Conservation (phyloP, 2,113 vertebrate genomes). For the Willisornis vidua region DNA sequence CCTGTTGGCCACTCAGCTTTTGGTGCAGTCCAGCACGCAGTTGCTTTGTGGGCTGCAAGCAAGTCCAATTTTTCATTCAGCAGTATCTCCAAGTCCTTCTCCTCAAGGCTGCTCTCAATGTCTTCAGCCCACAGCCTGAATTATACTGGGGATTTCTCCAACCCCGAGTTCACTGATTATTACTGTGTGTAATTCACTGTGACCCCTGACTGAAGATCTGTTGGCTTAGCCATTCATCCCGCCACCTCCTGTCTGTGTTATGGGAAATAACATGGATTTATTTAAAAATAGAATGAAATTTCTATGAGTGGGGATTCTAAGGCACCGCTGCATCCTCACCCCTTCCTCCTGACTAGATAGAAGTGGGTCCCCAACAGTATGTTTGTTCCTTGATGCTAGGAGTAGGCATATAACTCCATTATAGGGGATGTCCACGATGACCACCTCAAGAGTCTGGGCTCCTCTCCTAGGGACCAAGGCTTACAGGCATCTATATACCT, state of each 20-base stretch:
- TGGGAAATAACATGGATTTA: neutral
- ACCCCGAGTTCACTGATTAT: neutral
- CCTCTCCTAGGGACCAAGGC: neutral
- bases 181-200: neutral
- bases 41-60: neutral
- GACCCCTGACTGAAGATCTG: neutral
- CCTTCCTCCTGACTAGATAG: neutral
- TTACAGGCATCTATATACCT: neutral
- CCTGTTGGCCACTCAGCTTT: neutral
- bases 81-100: neutral
- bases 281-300: neutral
- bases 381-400: neutral
- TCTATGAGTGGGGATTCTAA: neutral
- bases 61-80: neutral
- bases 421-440: neutral
- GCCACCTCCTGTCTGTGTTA: neutral
- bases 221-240: neutral
- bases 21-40: neutral
- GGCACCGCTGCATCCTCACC: neutral
- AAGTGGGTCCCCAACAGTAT: neutral
- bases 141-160: neutral
- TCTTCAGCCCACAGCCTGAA: neutral
- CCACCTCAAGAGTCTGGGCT: neutral
- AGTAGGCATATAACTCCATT: neutral
- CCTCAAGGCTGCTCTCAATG: neutral